Evolutionary conservation across 2,888 invertebrate genomes (phyloP), one percentile per base, ranked within the genome.

Genomic region (Volucella bombylans): DNA sequence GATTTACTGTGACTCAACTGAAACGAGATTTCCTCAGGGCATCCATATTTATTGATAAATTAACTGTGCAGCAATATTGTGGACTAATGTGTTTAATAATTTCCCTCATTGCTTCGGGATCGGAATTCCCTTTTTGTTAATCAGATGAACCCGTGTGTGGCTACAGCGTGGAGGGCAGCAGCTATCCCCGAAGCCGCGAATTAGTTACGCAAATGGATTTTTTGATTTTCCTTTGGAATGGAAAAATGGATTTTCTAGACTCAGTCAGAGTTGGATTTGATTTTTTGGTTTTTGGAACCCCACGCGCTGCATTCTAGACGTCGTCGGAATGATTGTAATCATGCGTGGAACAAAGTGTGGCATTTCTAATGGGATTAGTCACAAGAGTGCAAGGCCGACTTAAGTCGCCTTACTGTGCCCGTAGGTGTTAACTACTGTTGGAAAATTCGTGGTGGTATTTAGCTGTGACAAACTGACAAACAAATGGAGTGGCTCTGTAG

Each of bases 151-250:
- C 31, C 55, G 54, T 61, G 73, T n/a, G 57, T 65, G 73, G 11
- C 31, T 31, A 6, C 6, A 18, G 54, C 31, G n/a, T 78, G 67
- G 50, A 62, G 52, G 78, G 72, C 67, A 67, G 65, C 78, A 69
- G 57, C 14, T 39, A 43, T 39, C 47, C 45, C 64, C 68, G 39
- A 31, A 64, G 79, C 72, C 82, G 55, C 64, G 52, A 78, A 82
- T 82, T 82, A 82, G 82, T 73, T 73, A 82, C 82, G 82, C 72
- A 78, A 82, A 78, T 52, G 82, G 79, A 73, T 73, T 78, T 39
- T 64, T 52, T 23, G 45, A 73, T 31, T 31, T 31, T 73, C 73
- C 31, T 68, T 64, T 52, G 23, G 39, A 73, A 73, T 52, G 9
- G 57, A 57, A 62, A 23, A 23, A 59, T 62, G 61, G 71, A 71